Evolutionary conservation across 2,888 invertebrate genomes (phyloP), one percentile per base, ranked within the genome.

Genomic region (Drosophila falleni): DNA sequence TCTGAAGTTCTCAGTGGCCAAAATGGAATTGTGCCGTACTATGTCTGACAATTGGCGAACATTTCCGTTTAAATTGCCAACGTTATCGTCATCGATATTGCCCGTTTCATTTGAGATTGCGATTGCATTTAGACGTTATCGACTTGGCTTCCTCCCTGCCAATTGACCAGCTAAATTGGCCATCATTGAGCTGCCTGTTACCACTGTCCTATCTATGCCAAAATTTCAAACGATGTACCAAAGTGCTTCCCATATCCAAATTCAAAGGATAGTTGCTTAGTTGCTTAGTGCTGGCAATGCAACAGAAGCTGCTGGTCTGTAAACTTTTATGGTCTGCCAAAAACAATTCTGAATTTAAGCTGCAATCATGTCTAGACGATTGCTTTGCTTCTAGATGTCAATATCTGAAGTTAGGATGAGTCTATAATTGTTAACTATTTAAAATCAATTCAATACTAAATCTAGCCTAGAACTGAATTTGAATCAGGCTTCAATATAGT

Each of bases 101-200:
- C 59, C 56, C 65, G 51, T 71, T 51, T 39, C 69, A 83, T 68
- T 84, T 42, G 8, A 62, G 69, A 79, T 78, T 56, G 71, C 69
- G 41, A 74, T 65, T 74, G 74, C 69, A 68, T 54, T 74, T 56
- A 56, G 75, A 60, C 60, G 56, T 78, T 78, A 53, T 59, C 29
- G 50, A 53, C 56, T 66, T 53, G 49, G 13, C 59, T 70, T 67
- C 81, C 65, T 51, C 84, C 87, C 78, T 39, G 61, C 49, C 89
- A 84, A 89, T 89, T 84, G 84, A 61, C 64, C 66, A 42, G 56
- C 78, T 68, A 86, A 86, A 86, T 88, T 86, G 89, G 70, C 77
- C 73, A 80, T 86, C 83, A 80, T 68, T 86, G 83, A 82, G 78
- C 70, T 80, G 64, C 26, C 71, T 50, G 39, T 29, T 15, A 37